phyloP scores from a whole-genome alignment of 37 sponge, comb jelly and placozoan species.

The Halichondria panicea region DNA sequence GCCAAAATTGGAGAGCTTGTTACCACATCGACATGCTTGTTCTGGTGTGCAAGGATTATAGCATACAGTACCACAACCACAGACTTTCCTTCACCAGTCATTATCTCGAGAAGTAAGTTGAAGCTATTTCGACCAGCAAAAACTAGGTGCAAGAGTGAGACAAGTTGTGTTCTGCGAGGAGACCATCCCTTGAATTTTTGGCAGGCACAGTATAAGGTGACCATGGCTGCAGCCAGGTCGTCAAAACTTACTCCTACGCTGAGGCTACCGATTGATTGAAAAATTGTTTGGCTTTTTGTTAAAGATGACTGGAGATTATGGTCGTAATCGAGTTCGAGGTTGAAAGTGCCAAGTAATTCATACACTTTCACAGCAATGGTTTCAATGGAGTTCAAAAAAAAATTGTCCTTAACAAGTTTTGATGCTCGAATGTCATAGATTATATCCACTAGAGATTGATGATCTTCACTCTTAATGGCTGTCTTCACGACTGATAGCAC shows the following conservation, averaged over 20 bases:
- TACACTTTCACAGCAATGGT: neutral
- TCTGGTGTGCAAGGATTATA: slow-evolving; percentile 1
- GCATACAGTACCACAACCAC: slow-evolving; percentile 36
- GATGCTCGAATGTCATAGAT: neutral
- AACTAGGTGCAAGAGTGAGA: neutral
- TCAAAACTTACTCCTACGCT: neutral
- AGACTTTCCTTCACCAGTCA: slow-evolving; percentile 50
- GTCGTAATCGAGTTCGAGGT: neutral
- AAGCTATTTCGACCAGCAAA: neutral
- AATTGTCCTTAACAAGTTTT: neutral
- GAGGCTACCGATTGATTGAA: neutral
- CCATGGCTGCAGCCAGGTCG: neutral
- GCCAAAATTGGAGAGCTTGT: slow-evolving; percentile 37
- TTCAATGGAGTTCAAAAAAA: neutral
- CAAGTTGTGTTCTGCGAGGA: slow-evolving; percentile 19
- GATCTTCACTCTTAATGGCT: neutral
- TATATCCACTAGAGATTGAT: neutral
- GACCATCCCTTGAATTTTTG: neutral
- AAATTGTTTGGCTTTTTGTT: neutral
- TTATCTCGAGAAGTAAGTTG: slow-evolving; percentile 19
- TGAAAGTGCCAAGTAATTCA: neutral
- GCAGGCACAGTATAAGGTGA: neutral
- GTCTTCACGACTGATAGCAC: neutral
- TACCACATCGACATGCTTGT: slow-evolving; percentile 22
- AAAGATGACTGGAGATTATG: neutral